Evolutionary conservation across 2,113 vertebrate genomes (phyloP), one percentile per base, ranked within the genome.

Genomic region (Amia ocellicauda): DNA sequence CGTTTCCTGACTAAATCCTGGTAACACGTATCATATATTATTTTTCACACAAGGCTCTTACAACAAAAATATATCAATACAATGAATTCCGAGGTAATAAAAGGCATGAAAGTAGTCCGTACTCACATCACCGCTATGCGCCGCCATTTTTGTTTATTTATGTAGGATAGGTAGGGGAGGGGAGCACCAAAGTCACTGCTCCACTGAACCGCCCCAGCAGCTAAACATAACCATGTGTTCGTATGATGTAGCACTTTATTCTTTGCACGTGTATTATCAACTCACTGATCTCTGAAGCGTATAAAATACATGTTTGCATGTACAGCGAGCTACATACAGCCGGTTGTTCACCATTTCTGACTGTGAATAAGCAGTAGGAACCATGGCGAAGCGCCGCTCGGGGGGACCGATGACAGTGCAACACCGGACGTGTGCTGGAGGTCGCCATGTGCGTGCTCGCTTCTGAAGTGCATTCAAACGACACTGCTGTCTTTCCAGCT

Each of bases 381-480:
- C 64, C 42, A 66, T n/a, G 7, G 3, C 24, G 14, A 31, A 47
- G 29, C 29, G 16, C 22, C 2, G 57, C 26, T 11, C n/a, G 20
- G 61, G 49, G 78, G 83, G 76, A 77, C 20, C 2, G 36, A 47
- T 74, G 62, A 69, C 36, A 3, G 42, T 19, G 0, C 17, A 69
- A 86, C 84, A 86, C 66, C 69, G 80, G 78, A 83, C 80, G 71
- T 69, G 40, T 19, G 42, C 10, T 24, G 74, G 74, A 84, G 86
- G 79, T 85, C 76, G 77, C 73, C 62, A 72, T 67, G 71, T 79
- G 77, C 69, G 61, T 47, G 36, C 67, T 60, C 47, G 26, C 5
- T 7, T 16, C 5, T 55, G 3, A 63, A 43, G 11, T 13, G 11
- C 20, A n/a, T n/a, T n/a, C n/a, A n/a, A n/a, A n/a, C n/a, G n/a